Base-by-base conservation (phyloP, 2,113 vertebrate species). In the Poecile atricapillus region DNA sequence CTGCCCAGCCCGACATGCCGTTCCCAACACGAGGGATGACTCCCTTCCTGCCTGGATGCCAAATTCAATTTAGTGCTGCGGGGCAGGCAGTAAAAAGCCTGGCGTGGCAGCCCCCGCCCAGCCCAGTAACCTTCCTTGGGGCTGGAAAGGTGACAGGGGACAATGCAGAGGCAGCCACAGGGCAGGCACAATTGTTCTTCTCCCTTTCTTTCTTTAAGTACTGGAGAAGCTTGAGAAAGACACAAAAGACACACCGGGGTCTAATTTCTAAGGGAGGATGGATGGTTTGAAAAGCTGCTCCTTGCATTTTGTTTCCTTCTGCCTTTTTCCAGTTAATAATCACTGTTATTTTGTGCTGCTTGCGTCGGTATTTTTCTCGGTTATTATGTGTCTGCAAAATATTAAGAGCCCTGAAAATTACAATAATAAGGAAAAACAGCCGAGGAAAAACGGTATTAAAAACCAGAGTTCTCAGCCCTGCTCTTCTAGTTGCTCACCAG, bases 31-130 rank as follows among this genome's bases (percentile, higher is more conserved):
- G 9, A 91, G 69, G 64, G 80, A 90, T 77, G 83, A 67, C 94
- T 88, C 96, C 94, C 85, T 97, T 94, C 88, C 93, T 96, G 83
- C 80, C 30, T 23, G 64, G 83, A 81, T 78, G 94, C 83, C 91
- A 93, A 95, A 50, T 63, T 84, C 83, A 31, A 74, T 81, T 65
- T 67, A 74, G 49, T 27, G 82, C 78, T 49, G 52, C 56, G n/a
- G 60, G 77, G n/a, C 68, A 87, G 59, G 86, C 80, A 84, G 62
- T 71, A 81, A 93, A 92, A 93, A 94, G 10, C 60, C 44, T 79
- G 94, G 73, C 0, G 35, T 82, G 87, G 93, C 94, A 82, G 68
- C 35, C 73, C 62, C 78, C 6, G 3, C 92, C 92, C 90, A 84
- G 87, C 30, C 81, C 89, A 49, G 90, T 55, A 52, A 76, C 1